Percentiles rank a stretch among this genome's conserved stretches.
These are phyloP conservation scores for Drosophila hamatofila DNA, from an alignment of 2,888 invertebrate genomes.

Conservation along the genomic window DNA sequence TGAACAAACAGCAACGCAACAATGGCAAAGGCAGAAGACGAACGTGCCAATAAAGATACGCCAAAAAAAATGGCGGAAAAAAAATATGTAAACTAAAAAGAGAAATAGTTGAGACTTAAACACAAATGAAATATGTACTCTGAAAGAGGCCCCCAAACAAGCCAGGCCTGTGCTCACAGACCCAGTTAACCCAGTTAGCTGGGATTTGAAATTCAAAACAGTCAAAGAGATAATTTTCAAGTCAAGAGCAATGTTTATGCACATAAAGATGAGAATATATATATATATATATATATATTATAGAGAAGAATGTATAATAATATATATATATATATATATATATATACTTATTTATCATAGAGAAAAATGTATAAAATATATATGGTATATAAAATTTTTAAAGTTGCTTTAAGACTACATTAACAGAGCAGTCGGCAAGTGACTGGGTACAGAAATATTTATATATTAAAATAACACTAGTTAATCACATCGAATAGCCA, in stretches of 20 bases:
- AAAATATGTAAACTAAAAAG: constrained; percentile 13
- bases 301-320: background rate
- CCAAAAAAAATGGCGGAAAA: background rate
- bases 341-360: too few species aligned
- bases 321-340: too few species aligned
- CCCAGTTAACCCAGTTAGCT: constrained; percentile 20
- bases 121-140: constrained; percentile 23
- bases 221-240: background rate
- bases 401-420: background rate
- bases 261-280: background rate
- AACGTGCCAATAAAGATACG: background rate
- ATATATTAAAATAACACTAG: background rate
- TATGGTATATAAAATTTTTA: too few species aligned
- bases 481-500: background rate
- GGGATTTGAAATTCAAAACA: constrained; percentile 13
- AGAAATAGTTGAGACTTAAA: constrained; percentile 31
- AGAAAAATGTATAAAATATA: too few species aligned
- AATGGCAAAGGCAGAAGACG: constrained; percentile 14
- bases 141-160: background rate
- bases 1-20: constrained; percentile 18
- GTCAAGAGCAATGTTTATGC: background rate
- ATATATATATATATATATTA: background rate
- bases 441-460: background rate
- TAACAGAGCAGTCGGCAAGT: background rate
- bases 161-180: background rate